These are phyloP conservation scores for Crenuchus spilurus DNA, from an alignment of 2,797 vertebrate genomes.

Conservation along the genomic window DNA sequence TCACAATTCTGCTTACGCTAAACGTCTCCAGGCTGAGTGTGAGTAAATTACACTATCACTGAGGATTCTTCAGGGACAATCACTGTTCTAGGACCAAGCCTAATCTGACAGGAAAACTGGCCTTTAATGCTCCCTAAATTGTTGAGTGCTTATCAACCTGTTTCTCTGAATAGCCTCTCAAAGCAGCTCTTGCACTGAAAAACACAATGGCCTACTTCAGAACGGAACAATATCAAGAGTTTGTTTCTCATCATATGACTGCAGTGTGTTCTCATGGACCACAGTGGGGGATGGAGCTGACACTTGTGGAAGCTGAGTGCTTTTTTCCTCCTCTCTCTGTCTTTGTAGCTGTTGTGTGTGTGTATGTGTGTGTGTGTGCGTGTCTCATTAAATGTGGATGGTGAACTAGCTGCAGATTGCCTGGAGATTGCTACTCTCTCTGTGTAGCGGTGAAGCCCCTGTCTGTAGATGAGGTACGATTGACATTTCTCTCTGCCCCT, in stretches of 20 bases:
- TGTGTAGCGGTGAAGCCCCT: slow-evolving; percentile 54
- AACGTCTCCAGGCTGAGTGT: neutral
- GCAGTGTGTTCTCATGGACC: slow-evolving; percentile 33
- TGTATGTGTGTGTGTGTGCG: slow-evolving; percentile 28
- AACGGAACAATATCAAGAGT: neutral
- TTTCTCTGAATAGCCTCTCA: slow-evolving; percentile 1
- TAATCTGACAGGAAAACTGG: neutral
- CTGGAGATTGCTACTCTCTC: slow-evolving; percentile 60
- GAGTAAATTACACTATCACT: neutral
- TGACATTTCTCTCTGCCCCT: slow-evolving; percentile 67
- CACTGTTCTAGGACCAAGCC: neutral
- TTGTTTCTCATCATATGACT: slow-evolving; percentile 19
- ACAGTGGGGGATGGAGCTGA: slow-evolving; percentile 48
- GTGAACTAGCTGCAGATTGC: slow-evolving; percentile 60
- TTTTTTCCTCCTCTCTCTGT: slow-evolving; percentile 34
- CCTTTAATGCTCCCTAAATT: slow-evolving; percentile 4
- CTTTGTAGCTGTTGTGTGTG: slow-evolving; percentile 45
- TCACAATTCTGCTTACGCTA: neutral
- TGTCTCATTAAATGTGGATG: slow-evolving; percentile 60
- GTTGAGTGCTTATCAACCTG: slow-evolving; percentile 1
- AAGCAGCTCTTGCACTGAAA: neutral
- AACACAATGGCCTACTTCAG: slow-evolving; percentile 32
- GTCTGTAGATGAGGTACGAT: slow-evolving; percentile 57
- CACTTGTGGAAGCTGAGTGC: slow-evolving; percentile 49
- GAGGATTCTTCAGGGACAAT: neutral